These are phyloP conservation scores for Nematopogon swammerdamellus DNA, from an alignment of 2,888 invertebrate species.

Conservation along the genomic window DNA sequence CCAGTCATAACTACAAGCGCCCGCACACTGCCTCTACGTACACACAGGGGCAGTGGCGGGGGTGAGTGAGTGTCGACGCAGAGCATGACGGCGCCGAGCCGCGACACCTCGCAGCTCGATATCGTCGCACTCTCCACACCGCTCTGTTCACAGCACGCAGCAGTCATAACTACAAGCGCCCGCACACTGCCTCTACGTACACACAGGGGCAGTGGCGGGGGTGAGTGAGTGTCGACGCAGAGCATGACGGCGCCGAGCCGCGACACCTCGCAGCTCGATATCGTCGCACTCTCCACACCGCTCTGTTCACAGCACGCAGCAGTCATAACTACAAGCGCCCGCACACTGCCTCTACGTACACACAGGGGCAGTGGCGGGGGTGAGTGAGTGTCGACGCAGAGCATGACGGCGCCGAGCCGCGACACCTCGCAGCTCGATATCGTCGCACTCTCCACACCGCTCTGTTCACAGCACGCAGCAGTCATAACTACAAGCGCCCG, in stretches of 20 bases:
- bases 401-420: slow-evolving; percentile 70
- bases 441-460: slow-evolving; percentile 22
- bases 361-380: too few relatives aligned
- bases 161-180: background rate
- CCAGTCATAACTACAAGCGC: background rate
- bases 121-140: slow-evolving; percentile 29
- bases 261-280: slow-evolving; percentile 67
- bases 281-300: slow-evolving; percentile 22
- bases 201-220: too few relatives aligned
- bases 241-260: slow-evolving; percentile 73
- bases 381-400: slow-evolving; percentile 75
- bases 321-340: too few relatives aligned
- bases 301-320: slow-evolving; percentile 13
- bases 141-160: slow-evolving; percentile 13
- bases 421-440: slow-evolving; percentile 67
- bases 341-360: too few relatives aligned
- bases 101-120: slow-evolving; percentile 67
- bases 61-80: slow-evolving; percentile 78
- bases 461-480: slow-evolving; percentile 13
- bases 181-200: too few relatives aligned
- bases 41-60: too few relatives aligned
- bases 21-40: too few relatives aligned
- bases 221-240: slow-evolving; percentile 75
- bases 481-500: too few relatives aligned
- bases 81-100: slow-evolving; percentile 71